Evolutionary conservation across 2,113 vertebrate genomes (phyloP), one percentile per base, ranked within the genome.

Genomic region (Smithornis capensis): DNA sequence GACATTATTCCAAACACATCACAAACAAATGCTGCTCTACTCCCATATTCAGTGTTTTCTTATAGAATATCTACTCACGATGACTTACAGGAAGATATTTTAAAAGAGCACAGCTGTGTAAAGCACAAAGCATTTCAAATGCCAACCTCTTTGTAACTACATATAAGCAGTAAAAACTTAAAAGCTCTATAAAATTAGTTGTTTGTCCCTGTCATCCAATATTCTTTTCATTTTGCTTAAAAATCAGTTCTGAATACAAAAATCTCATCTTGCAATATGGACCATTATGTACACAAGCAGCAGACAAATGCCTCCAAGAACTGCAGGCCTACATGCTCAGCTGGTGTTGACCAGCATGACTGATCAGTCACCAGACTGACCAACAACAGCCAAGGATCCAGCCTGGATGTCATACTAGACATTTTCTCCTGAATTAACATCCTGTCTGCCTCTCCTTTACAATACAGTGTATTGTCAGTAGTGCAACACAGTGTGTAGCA

Each of bases 111-210:
- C 33, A 82, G 57, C 9, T 18, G 37, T 92, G 35, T 45, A 73
- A 92, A 80, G 37, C 76, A 91, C 19, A 50, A 47, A 90, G 40
- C 45, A 60, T 84, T 95, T 78, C 45, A 79, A 64, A 88, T 40
- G 10, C 17, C 81, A 38, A 19, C 65, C 49, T 73, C 62, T 63
- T 67, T 57, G 78, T 64, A n/a, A 69, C 62, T 67, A 19, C 31
- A 57, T 29, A 83, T 52, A 83, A 78, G 52, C 38, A 80, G 27
- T 79, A 90, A 94, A 82, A 82, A 89, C 56, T 50, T 77, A 76
- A 94, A 94, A 94, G 60, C 33, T 65, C 45, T 64, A 7, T 5
- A 28, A 84, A 95, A 82, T 17, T 29, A 50, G 29, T 23, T 79
- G 78, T 63, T 91, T 49, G 28, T 67, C 37, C 15, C 44, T 74